These are phyloP conservation scores for Sarcophaga subvicina DNA, from an alignment of 2,888 invertebrate species.

Conservation along the genomic window DNA sequence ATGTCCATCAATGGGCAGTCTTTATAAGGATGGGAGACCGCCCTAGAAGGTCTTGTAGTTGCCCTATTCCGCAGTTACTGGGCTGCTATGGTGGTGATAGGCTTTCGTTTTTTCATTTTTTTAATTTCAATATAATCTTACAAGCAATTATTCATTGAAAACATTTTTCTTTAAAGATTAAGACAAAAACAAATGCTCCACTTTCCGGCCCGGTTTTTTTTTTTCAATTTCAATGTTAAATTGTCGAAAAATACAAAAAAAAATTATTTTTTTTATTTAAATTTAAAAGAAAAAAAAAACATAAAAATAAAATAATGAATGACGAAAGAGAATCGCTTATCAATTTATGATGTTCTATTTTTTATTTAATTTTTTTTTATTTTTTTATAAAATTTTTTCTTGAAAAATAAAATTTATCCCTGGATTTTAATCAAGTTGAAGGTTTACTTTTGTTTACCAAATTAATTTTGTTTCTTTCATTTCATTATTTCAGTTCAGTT, in stretches of 20 bases:
- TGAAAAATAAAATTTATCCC: slow-evolving; percentile 69
- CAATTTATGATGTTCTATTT: slow-evolving; percentile 39
- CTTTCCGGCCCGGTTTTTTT: slow-evolving; percentile 21
- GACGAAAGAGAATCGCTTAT: slow-evolving; percentile 13
- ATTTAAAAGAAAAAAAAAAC: background rate
- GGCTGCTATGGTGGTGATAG: no score
- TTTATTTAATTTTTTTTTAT: background rate
- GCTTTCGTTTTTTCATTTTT: no score
- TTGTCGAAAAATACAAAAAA: background rate
- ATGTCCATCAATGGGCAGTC: no score
- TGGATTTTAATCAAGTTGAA: slow-evolving; percentile 76
- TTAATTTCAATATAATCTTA: no score
- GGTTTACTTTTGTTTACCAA: slow-evolving; percentile 74
- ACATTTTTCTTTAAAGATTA: background rate
- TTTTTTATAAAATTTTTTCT: background rate
- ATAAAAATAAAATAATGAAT: background rate
- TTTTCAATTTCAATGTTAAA: slow-evolving; percentile 46
- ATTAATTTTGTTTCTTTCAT: slow-evolving; percentile 31
- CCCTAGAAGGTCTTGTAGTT: no score
- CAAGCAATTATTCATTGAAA: no score
- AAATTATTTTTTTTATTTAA: background rate
- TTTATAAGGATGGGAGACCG: no score
- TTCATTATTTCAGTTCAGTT: slow-evolving; percentile 28
- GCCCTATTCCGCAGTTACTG: no score
- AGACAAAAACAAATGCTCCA: slow-evolving; percentile 40